These are phyloP conservation scores for Pelodytes ibericus DNA, from an alignment of 2,797 vertebrate species.

Conservation along the genomic window DNA sequence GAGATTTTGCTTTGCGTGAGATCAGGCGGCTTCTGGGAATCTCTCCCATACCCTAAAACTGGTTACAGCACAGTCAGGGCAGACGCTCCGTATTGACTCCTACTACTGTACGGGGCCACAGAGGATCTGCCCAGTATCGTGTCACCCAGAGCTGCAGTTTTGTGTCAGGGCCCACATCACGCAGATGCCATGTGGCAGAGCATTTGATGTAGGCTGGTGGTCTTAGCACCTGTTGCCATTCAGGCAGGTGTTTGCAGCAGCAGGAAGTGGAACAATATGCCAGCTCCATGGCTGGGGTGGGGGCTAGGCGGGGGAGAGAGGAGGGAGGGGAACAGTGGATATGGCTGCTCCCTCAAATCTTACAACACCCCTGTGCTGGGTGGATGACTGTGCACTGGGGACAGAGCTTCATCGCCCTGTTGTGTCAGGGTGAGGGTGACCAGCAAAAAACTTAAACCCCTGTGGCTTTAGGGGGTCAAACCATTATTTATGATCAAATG, in stretches of 20 bases:
- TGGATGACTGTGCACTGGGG: background rate
- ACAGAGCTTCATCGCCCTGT: slow-evolving; percentile 19
- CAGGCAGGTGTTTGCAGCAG: slow-evolving; percentile 20
- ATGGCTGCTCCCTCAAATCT: slow-evolving; percentile 16
- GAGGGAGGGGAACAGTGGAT: background rate
- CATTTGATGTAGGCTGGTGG: slow-evolving; percentile 25
- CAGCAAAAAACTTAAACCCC: no score
- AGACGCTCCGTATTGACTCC: no score
- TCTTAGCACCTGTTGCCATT: slow-evolving; percentile 22
- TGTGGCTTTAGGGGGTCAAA: no score
- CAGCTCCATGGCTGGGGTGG: slow-evolving; percentile 8
- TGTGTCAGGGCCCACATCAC: no score
- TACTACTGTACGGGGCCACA: background rate
- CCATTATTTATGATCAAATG: no score
- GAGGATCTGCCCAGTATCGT: background rate
- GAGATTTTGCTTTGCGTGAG: slow-evolving; percentile 7
- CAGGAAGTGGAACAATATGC: slow-evolving; percentile 32
- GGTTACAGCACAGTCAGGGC: background rate
- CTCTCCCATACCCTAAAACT: background rate
- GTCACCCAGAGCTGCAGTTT: background rate
- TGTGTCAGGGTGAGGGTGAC: no score
- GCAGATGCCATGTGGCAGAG: slow-evolving; percentile 25
- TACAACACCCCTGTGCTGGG: slow-evolving; percentile 36
- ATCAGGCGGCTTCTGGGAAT: slow-evolving; percentile 23
- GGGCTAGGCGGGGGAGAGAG: background rate